phyloP scores from a whole-genome alignment of 2,113 vertebrate genomes.

The Cairina moschata region DNA sequence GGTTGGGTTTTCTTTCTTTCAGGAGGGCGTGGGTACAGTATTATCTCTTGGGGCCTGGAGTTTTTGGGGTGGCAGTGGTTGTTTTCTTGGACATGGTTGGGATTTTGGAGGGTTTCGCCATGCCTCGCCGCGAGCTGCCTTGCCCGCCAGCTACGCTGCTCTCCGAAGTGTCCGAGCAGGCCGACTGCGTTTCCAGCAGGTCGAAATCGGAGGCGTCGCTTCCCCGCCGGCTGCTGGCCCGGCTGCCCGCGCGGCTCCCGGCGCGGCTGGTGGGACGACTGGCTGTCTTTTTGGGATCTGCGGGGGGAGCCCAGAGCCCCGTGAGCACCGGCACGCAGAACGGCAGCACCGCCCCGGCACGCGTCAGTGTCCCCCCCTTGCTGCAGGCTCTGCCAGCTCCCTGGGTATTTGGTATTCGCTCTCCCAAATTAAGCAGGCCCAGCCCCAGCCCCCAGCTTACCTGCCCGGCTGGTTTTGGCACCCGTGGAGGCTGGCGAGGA shows the following conservation, averaged over 20 bases:
- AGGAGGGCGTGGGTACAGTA: slow-evolving; percentile 36
- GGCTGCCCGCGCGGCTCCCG: slow-evolving; percentile 85
- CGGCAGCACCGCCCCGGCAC: background rate
- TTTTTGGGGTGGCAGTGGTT: slow-evolving; percentile 86
- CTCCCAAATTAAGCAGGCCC: background rate
- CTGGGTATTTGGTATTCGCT: fast-evolving
- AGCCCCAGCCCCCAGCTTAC: slow-evolving; percentile 66
- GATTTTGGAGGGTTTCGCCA: slow-evolving; percentile 93
- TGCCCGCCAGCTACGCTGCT: slow-evolving; percentile 84
- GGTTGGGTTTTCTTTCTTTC: background rate
- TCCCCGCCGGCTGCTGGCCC: slow-evolving; percentile 92
- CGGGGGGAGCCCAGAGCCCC: fast-evolving
- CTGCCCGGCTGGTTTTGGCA: slow-evolving; percentile 85
- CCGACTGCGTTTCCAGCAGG: slow-evolving; percentile 91
- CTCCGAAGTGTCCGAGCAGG: slow-evolving; percentile 95
- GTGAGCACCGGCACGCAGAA: background rate
- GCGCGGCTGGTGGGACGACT: slow-evolving; percentile 91
- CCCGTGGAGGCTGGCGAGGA: slow-evolving; percentile 78
- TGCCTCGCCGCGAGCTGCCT: slow-evolving; percentile 77
- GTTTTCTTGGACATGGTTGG: slow-evolving; percentile 96
- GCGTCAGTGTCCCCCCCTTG: fast-evolving
- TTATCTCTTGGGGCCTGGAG: slow-evolving; percentile 86
- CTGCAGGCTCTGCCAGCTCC: fast-evolving
- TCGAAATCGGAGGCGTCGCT: slow-evolving; percentile 97
- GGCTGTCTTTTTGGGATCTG: slow-evolving; percentile 89